Evolutionary conservation across 2,113 vertebrate genomes (phyloP), one percentile per base, ranked within the genome.

Genomic region (Triplophysa dalaica): DNA sequence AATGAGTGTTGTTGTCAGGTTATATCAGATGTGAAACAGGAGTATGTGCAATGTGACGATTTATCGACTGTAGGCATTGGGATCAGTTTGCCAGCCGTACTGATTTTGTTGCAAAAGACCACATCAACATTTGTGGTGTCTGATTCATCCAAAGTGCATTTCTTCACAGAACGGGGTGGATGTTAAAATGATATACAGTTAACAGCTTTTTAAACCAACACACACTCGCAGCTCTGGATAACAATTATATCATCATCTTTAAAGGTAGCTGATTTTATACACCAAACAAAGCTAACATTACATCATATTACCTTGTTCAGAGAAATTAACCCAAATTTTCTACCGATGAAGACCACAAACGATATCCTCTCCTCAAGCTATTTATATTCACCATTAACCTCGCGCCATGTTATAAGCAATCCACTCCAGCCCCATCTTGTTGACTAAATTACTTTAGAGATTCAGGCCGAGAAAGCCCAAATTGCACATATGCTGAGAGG

Each of bases 1-100:
- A 77, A 85, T 75, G 83, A 83, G 85, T 91, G 89, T 85, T 86
- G 83, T 90, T 88, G 88, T 89, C 88, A 61, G 58, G 86, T 85
- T 82, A 65, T 85, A 82, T 83, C 78, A 66, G 79, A 86, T 85
- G 78, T 76, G 12, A 78, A 41, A 84, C 54, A 84, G 85, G 73
- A 70, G 80, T 56, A 64, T 84, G 87, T 85, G 82, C 85, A 87
- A 90, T 87, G 63, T 60, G 87, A 29, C 76, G 72, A 82, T 79
- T 83, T 54, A 67, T 86, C 81, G 29, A 70, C 61, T 64, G 77
- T 81, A 72, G 79, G 82, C 65, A 56, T 70, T 48, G 48, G 70
- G 67, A 81, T 60, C 65, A 52, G 75, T 74, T 66, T 75, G 66
- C 68, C n/a, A 45, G 9, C 43, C 43, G 43, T 45, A 45, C 43